Percentiles rank a stretch among this genome's conserved stretches.
These are phyloP conservation scores for Globicephala melas DNA, from an alignment of 2,113 vertebrate species.

Conservation along the genomic window DNA sequence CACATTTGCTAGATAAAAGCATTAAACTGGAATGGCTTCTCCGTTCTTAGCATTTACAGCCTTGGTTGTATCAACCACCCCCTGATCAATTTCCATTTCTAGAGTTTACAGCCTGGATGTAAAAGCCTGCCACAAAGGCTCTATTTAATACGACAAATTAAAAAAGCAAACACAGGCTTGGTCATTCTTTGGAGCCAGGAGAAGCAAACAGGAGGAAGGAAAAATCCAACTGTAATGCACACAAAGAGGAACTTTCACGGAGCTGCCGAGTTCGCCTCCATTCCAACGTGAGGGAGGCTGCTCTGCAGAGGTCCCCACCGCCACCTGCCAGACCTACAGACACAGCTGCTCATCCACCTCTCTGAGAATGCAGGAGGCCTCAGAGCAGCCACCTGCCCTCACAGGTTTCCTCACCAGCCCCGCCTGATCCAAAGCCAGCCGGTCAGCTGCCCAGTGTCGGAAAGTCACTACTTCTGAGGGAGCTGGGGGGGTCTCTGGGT, in stretches of 20 bases:
- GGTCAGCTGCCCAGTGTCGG: accelerated
- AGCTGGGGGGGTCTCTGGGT: background rate
- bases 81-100: constrained; percentile 78
- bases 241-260: background rate
- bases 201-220: constrained; percentile 46
- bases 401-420: background rate
- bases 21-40: constrained; percentile 74
- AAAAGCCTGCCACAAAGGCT: constrained; percentile 74
- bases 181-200: constrained; percentile 53
- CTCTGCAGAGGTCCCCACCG: background rate
- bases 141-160: constrained; percentile 76
- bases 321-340: background rate
- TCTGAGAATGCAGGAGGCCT: background rate
- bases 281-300: background rate
- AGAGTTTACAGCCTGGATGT: constrained; percentile 73
- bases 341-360: background rate
- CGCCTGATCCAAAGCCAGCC: background rate
- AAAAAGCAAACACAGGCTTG: constrained; percentile 71
- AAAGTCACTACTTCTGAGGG: background rate
- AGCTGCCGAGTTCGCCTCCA: background rate
- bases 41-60: constrained; percentile 73
- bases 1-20: constrained; percentile 72
- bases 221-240: background rate
- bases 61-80: constrained; percentile 70
- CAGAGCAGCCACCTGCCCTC: background rate